These are phyloP conservation scores for Drosophila orosa DNA, from an alignment of 1,140 invertebrate species.

Conservation along the genomic window DNA sequence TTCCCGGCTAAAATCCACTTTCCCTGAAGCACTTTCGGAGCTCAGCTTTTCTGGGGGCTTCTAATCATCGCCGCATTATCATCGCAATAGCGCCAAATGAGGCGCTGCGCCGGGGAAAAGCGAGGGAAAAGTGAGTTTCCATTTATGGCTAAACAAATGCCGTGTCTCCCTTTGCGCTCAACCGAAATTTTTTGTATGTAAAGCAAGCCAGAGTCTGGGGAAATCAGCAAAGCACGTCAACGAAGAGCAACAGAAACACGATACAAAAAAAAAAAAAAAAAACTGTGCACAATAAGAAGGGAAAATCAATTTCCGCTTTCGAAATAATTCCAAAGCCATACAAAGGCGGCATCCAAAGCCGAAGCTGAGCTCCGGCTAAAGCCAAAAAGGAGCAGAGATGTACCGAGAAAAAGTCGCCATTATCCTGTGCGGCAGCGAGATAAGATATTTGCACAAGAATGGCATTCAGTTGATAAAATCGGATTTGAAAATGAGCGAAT, in stretches of 20 bases:
- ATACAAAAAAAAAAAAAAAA: constrained; percentile 58
- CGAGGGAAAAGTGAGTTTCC: constrained; percentile 19
- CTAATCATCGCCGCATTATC: constrained; percentile 40
- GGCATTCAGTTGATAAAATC: constrained; percentile 82
- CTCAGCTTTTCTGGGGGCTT: constrained; percentile 21
- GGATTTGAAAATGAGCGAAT: constrained; percentile 83
- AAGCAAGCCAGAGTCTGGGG: constrained; percentile 31
- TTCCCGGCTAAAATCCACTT: constrained; percentile 10
- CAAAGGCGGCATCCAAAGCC: constrained; percentile 65
- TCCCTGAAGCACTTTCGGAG: constrained; percentile 7
- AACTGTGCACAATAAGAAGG: constrained; percentile 76
- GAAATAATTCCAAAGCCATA: constrained; percentile 82
- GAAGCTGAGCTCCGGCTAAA: constrained; percentile 54
- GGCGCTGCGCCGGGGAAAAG: background rate
- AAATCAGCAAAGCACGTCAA: constrained; percentile 50
- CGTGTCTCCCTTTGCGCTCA: background rate
- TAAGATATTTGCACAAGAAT: constrained; percentile 83
- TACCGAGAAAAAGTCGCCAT: constrained; percentile 70
- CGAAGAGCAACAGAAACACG: constrained; percentile 52
- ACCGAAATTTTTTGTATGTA: constrained; percentile 45
- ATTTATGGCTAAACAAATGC: constrained; percentile 31
- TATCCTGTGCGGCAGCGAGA: constrained; percentile 71
- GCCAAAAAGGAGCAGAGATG: constrained; percentile 21
- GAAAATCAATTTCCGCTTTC: constrained; percentile 82
- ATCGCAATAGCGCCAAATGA: constrained; percentile 24